phyloP scores from a whole-genome alignment of 35 echinoderm and acorn worm species.

The Amphiura filiformis region DNA sequence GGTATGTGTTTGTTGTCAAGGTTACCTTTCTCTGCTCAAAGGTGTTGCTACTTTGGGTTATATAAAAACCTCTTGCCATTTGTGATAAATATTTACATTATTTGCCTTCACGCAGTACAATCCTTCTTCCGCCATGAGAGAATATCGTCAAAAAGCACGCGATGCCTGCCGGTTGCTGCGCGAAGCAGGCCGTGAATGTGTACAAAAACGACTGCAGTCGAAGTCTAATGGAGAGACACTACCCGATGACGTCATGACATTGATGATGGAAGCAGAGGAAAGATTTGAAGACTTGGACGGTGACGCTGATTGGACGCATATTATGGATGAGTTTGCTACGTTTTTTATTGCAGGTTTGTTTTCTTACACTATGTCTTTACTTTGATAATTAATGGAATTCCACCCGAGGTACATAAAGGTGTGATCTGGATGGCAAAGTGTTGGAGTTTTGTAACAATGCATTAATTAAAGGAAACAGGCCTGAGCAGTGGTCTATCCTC shows the following conservation, averaged over 20 bases:
- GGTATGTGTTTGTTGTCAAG: too few species aligned
- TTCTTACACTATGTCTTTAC: background rate
- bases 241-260: conserved; percentile 57
- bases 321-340: conserved; percentile 68
- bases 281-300: conserved; percentile 23
- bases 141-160: conserved; percentile 27
- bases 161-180: conserved; percentile 25
- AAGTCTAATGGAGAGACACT: conserved; percentile 35
- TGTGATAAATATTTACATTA: too few species aligned
- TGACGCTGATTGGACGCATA: conserved; percentile 38
- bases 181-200: conserved; percentile 31
- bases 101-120: conserved; percentile 10
- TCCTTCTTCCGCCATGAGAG: background rate
- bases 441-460: too few species aligned
- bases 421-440: too few species aligned
- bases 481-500: too few species aligned
- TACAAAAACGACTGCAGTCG: conserved; percentile 18
- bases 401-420: too few species aligned
- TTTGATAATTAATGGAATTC: too few species aligned
- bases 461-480: too few species aligned
- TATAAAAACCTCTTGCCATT: too few species aligned
- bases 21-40: too few species aligned
- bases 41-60: too few species aligned
- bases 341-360: conserved; percentile 85
- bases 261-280: conserved; percentile 27